These are phyloP conservation scores for Thereva nobilitata DNA, from an alignment of 2,888 invertebrate species.

Conservation along the genomic window DNA sequence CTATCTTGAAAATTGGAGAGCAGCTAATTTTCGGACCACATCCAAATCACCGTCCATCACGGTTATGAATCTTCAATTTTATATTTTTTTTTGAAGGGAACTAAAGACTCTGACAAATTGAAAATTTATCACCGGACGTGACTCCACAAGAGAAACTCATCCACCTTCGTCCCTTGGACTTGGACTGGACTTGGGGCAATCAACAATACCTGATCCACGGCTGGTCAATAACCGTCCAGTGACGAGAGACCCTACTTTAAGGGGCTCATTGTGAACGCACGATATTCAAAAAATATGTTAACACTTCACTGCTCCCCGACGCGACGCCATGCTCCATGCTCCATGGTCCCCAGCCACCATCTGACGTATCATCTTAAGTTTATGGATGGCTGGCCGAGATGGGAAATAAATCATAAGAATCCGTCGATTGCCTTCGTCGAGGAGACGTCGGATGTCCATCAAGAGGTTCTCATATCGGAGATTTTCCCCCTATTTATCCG, in stretches of 20 bases:
- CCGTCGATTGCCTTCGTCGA: slow-evolving; percentile 18
- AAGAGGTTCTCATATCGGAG: neutral
- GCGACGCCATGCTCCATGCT: neutral
- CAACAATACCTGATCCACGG: neutral
- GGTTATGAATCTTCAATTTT: neutral
- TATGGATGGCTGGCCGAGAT: slow-evolving; percentile 5
- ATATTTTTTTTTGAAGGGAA: slow-evolving; percentile 5
- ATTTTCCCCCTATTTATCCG: neutral
- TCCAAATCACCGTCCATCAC: neutral
- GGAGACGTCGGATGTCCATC: slow-evolving; percentile 20
- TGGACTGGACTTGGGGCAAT: neutral
- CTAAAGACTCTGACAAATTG: slow-evolving; percentile 26
- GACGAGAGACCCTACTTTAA: neutral
- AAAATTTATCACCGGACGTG: slow-evolving; percentile 34
- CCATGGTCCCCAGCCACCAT: slow-evolving; percentile 1
- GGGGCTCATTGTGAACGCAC: slow-evolving; percentile 6
- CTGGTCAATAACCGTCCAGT: slow-evolving; percentile 15
- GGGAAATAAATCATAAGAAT: slow-evolving; percentile 14
- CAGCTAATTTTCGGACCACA: slow-evolving; percentile 5
- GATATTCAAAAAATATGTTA: slow-evolving; percentile 20
- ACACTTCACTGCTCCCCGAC: slow-evolving; percentile 18
- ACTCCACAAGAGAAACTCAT: slow-evolving; percentile 17
- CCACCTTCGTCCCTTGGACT: neutral
- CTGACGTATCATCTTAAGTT: neutral
- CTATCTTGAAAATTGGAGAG: slow-evolving; percentile 4